Base-by-base conservation (phyloP, 2,797 vertebrate species). In the Etheostoma perlongum region DNA sequence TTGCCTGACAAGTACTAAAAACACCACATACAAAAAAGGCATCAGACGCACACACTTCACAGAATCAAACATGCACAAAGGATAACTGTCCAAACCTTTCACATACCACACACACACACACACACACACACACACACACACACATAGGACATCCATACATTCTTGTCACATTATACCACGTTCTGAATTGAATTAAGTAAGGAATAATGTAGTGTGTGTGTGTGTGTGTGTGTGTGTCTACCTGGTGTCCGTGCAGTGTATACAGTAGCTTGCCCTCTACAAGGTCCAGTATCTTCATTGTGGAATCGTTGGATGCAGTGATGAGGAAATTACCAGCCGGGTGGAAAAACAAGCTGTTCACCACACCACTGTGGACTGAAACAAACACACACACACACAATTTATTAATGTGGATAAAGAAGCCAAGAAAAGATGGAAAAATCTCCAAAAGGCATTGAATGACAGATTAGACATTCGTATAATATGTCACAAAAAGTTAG, bases 171-270 rank as follows among this genome's bases (percentile, higher is more conserved):
- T 5, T 30, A 30, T 30, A 5, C 30, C 30, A 30, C 5, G 30
- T 30, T 30, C 5, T 30, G 30, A 30, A 30, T 30, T 30, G 3
- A 27, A 27, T 27, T 27, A 27, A 3, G 5, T 30, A 30, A 5
- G 30, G 30, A 5, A 30, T 30, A 30, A 30, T 6, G 30, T 30
- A 30, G 25, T 52, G 58, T 55, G 62, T 47, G 33, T 64, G 51
- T 57, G 57, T 54, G 40, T 47, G 27, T 57, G 23, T 58, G 23
- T 44, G 62, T 57, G 6, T 46, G 25, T 77, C 2, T 87, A 99
- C 98, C 98, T 98, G 97, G 84, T 99, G 98, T 78, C 98, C 97
- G 0, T 99, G 98, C 27, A 99, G 95, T 1, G 98, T 99, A 73
- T 97, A 99, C 33, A 99, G 94, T 30, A 98, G 95, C 63, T 97